Conservation (phyloP, 1,140 invertebrate species). For the Drosophila kanapiae region DNA sequence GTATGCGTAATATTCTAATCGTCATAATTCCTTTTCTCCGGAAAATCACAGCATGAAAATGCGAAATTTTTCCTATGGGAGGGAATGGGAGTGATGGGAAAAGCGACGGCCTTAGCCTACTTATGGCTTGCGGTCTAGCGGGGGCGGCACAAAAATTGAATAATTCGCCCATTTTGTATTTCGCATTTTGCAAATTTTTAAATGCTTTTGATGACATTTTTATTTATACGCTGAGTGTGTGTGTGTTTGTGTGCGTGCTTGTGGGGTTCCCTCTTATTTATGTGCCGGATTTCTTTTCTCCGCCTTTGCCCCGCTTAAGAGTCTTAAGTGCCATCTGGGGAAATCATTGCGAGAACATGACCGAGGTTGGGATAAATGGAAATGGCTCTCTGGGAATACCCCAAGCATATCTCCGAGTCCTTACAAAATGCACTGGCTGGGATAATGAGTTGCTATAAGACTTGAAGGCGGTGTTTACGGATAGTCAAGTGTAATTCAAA, state of each 20-base stretch:
- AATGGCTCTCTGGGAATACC: constrained; percentile 33
- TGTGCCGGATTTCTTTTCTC: constrained; percentile 45
- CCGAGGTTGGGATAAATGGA: constrained; percentile 46
- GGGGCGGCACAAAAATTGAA: constrained; percentile 51
- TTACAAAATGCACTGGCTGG: constrained; percentile 15
- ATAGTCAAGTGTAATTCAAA: constrained; percentile 5
- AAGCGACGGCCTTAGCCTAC: constrained; percentile 37
- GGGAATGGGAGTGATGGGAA: too few relatives aligned
- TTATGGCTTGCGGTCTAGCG: constrained; percentile 48
- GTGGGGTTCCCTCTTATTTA: constrained; percentile 52
- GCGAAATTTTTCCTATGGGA: constrained; percentile 7
- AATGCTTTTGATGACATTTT: constrained; percentile 80
- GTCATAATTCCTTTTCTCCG: constrained; percentile 65
- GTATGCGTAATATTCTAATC: constrained; percentile 83
- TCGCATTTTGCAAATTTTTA: constrained; percentile 72
- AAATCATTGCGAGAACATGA: constrained; percentile 55
- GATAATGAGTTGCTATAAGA: constrained; percentile 35
- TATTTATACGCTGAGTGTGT: constrained; percentile 39
- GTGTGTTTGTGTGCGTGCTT: constrained; percentile 5
- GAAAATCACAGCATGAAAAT: constrained; percentile 65
- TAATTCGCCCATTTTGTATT: constrained; percentile 63
- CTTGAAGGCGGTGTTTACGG: constrained; percentile 27
- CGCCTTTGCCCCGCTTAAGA: constrained; percentile 38
- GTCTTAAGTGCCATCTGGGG: constrained; percentile 68
- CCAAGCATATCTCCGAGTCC: background rate